Base-by-base conservation (phyloP, 35 echinoderm and acorn worm species). In the Apostichopus parvimensis region DNA sequence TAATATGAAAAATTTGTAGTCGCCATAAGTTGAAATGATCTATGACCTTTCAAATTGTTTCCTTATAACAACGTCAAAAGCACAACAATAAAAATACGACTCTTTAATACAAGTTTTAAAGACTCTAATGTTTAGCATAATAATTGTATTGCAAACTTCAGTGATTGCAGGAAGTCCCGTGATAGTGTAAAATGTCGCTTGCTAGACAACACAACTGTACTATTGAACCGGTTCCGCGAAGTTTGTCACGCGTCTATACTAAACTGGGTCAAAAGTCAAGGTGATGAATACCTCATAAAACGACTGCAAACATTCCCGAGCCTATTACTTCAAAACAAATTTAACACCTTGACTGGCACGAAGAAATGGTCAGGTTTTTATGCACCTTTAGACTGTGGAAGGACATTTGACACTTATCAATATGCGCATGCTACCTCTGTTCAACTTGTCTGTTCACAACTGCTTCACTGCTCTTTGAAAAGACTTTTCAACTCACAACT, bases 401-500 rank as follows among this genome's bases (percentile, higher is more conserved):
- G 81, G 81, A 84, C 57, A 15, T 84, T 62, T 58, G 54, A 84
- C 81, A 58, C 54, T 58, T 58, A 84, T 84, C 53, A 84, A 58
- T 15, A 84, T 52, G 21, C 20, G 17, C 15, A 59, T 18, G 20
- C 57, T 17, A 13, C 34, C 21, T 56, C 81, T 84, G 81, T 58
- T 84, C 56, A 6, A 4, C 52, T 58, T 11, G 81, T 84, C 81
- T 23, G 55, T 84, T 59, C 12, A 58, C 81, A 84, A 84, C 81
- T 84, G 17, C 57, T 25, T 84, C 81, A 58, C 58, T 22, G 52
- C 13, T 84, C 54, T 20, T 84, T 59, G 81, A 56, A 20, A 84
- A 52, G 22, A 80, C 78, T 54, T 53, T 54, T 28, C 24, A 15
- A 80, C 52, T 58, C 81, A 58, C 15, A 84, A 84, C 54, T 14